phyloP scores from a whole-genome alignment of 2,888 invertebrate genomes.

The Agrypnus murinus region DNA sequence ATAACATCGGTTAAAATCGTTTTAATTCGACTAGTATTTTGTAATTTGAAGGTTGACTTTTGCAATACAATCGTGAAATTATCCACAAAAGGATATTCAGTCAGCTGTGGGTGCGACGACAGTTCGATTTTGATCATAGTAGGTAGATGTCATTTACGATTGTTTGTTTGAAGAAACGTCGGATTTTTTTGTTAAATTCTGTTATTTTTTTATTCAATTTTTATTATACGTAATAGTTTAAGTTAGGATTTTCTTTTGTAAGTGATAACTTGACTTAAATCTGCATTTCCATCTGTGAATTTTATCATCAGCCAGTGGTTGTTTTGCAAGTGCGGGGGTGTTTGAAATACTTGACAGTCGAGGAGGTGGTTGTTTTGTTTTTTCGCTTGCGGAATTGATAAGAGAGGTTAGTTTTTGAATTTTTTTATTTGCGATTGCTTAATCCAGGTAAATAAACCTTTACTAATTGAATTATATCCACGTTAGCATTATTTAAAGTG shows the following conservation, averaged over 20 bases:
- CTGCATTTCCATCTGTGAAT: constrained; percentile 23
- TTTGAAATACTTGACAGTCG: background rate
- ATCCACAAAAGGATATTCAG: constrained; percentile 28
- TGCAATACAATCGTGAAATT: constrained; percentile 35
- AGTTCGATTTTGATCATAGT: constrained; percentile 41
- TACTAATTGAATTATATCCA: no score
- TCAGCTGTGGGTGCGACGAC: constrained; percentile 48
- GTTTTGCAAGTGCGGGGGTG: constrained; percentile 35
- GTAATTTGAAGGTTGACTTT: background rate
- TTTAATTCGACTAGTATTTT: background rate
- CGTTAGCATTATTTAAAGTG: background rate
- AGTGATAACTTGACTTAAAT: background rate
- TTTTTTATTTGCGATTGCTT: no score
- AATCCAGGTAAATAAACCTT: no score
- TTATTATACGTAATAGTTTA: background rate
- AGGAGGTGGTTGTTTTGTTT: background rate
- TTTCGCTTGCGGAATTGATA: constrained; percentile 10
- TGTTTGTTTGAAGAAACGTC: constrained; percentile 17
- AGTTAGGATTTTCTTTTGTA: background rate
- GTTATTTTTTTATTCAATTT: background rate
- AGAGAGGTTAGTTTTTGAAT: constrained; percentile 15
- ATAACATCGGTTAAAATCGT: background rate
- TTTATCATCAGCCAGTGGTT: constrained; percentile 25
- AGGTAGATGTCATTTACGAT: constrained; percentile 6
- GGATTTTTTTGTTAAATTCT: background rate